Evolutionary conservation across 2,113 vertebrate genomes (phyloP), one percentile per base, ranked within the genome.

Genomic region (Rhinoderma darwinii): DNA sequence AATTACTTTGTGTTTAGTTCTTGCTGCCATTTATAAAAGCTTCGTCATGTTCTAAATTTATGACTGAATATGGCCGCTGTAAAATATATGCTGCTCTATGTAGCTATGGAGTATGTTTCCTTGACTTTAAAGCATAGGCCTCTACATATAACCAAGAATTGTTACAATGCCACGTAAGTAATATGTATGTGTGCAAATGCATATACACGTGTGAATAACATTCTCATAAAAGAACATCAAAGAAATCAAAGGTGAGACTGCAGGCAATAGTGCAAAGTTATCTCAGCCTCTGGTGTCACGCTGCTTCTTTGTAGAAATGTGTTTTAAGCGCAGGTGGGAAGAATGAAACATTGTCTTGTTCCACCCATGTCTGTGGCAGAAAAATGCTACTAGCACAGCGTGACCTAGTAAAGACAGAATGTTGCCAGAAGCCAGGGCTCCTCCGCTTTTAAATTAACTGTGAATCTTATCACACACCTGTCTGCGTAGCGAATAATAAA

Each of bases 151-250:
- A 44, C 5, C 22, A 59, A 17, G 63, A 63, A 82, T 66, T 10
- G 56, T 66, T 82, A 27, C 41, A 82, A 30, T 37, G 44, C 59
- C 44, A 73, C 66, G 66, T 72, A 39, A 32, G 66, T 83, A 68
- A 83, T 70, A 47, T 83, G 7, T 70, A 5, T 50, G 47, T 73
- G 66, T 74, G 47, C 32, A 22, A 56, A 84, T 73, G 68, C 30
- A 84, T 17, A 72, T 68, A 32, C 32, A 30, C 50, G 25, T 83
- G 43, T 72, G 30, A 83, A 83, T 83, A 83, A 73, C 44, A 51
- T 72, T 72, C 82, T 72, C 44, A 83, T 83, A 72, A 72, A 54
- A 25, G 41, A 70, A 83, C 66, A 37, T 84, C 82, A 84, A 84
- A 84, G 82, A 54, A 43, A 83, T 44, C 66, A 51, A 51, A 50